Base-by-base conservation (phyloP, 1,140 invertebrate genomes). In the Diorhabda sublineata region DNA sequence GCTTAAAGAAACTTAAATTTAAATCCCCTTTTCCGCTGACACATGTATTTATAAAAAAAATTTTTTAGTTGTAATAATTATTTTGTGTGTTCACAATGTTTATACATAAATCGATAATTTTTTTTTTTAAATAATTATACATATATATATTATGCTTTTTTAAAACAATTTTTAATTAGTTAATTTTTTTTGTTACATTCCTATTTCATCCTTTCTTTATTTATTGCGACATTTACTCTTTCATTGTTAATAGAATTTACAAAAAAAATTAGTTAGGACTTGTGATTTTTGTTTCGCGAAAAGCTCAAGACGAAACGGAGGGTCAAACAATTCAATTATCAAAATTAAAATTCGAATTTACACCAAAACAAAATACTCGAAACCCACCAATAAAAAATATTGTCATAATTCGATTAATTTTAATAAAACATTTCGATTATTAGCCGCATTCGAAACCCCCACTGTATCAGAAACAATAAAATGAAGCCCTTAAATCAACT, bases 11-110 rank as follows among this genome's bases (percentile, higher is more conserved):
- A 26, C 26, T 26, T 26, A 26, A 26, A 26, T 26, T 26, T 26
- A 26, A 26, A 26, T 26, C 26, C 26, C 26, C 26, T 26, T 26
- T 26, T 26, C 26, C 26, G 26, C 47, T 52, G 6, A 2, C 47
- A 52, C 47, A 52, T 52, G 47, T 52, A 52, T 52, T 52, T 70
- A 61, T 71, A 67, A 69, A 26, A n/a, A 26, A 26, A 9, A 60
- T 66, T 70, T 70, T 68, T 66, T 59, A 65, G 64, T 68, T 65
- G 57, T 70, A 69, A 61, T 69, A 68, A 60, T 64, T 70, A 64
- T 67, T 64, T 67, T 68, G 45, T 71, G 70, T 71, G 70, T 71
- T 68, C 70, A 63, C 70, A 71, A 71, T 71, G 52, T 71, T 71
- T 58, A 71, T 63, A 60, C 43, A 5, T 42, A 68, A 26, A 26